phyloP scores from a whole-genome alignment of 2,797 vertebrate genomes.

The Philypnodon macrostomus region DNA sequence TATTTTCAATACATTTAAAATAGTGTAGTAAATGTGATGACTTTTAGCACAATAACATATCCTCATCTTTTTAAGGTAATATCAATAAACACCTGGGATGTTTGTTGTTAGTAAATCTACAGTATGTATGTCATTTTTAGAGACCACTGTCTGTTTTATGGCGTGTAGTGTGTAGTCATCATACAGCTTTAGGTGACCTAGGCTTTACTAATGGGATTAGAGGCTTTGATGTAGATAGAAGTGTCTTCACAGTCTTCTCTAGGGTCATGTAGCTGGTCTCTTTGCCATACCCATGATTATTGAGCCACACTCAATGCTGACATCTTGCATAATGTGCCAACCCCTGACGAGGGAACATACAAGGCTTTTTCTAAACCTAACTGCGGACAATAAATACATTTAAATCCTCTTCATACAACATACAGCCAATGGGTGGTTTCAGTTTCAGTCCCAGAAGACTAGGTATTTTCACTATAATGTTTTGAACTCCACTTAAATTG shows the following conservation, averaged over 20 bases:
- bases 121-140: too few relatives aligned
- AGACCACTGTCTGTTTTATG: constrained; percentile 9
- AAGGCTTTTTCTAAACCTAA: constrained; percentile 27
- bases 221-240: constrained; percentile 30
- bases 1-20: too few relatives aligned
- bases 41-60: too few relatives aligned
- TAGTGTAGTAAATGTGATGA: too few relatives aligned
- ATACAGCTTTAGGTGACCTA: constrained; percentile 29
- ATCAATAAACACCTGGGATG: too few relatives aligned
- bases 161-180: constrained; percentile 29
- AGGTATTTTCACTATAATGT: background rate
- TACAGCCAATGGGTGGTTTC: constrained; percentile 7
- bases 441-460: constrained; percentile 10
- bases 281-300: constrained; percentile 16
- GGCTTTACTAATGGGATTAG: constrained; percentile 40
- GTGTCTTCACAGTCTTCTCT: constrained; percentile 19
- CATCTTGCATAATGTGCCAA: constrained; percentile 25
- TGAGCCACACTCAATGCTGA: constrained; percentile 23
- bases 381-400: constrained; percentile 38
- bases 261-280: constrained; percentile 9
- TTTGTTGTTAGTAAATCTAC: too few relatives aligned
- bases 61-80: too few relatives aligned
- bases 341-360: constrained; percentile 19
- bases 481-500: too few relatives aligned
- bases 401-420: constrained; percentile 11